Evolutionary conservation across 2,797 vertebrate genomes (phyloP), one percentile per base, ranked within the genome.

Genomic region (Pipistrellus nathusii): DNA sequence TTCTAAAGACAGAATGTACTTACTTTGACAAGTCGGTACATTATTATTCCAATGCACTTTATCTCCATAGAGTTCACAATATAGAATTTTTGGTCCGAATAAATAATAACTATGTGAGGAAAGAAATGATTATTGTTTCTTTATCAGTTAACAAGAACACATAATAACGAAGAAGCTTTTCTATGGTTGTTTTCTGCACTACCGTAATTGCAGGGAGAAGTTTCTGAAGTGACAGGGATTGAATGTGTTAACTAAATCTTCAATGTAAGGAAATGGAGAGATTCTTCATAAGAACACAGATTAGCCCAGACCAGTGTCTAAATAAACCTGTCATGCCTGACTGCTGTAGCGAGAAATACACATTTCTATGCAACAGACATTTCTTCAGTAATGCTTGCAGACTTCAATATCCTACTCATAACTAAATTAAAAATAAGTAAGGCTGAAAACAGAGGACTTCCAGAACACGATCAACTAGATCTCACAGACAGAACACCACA

Each of bases 21-120:
- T 78, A 98, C 98, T 86, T 38, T 97, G 80, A 97, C 98, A 98
- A 1, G 3, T 0, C 69, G 98, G 98, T 55, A 83, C 0, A 4
- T 0, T 0, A 73, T 23, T 32, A 41, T 0, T 30, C 98, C 98
- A 98, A 0, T 0, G 13, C 89, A 97, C 73, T 0, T 0, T 6
- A 3, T 0, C 8, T 35, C n/a, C 81, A 62, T 1, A 4, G 84
- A 97, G 6, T 3, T 12, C 8, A 94, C 98, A 98, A 25, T 30
- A 0, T 48, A 97, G 6, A 72, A 20, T 1, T 4, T 0, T 0
- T 4, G 0, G 0, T 32, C 98, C 98, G 64, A 0, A 0, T 73
- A 98, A 44, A 21, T 91, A 85, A 96, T 72, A 98, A 0, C 98
- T 98, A 86, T 64, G 95, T 17, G 84, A 78, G 57, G 3, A 72